Evolutionary conservation across 2,113 vertebrate genomes (phyloP).

Genomic region (Notarius lentiginosus): DNA sequence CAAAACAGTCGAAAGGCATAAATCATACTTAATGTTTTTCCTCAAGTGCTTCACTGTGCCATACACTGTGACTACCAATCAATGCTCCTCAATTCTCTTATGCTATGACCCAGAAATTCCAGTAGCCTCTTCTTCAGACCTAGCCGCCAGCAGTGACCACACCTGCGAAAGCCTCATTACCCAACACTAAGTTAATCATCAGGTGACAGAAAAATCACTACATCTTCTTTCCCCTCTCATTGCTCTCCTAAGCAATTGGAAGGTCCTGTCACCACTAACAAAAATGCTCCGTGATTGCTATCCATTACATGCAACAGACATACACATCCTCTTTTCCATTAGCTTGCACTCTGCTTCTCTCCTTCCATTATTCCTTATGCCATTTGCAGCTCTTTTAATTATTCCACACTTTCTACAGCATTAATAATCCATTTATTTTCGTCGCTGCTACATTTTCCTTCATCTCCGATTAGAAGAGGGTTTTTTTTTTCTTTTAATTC

Average conservation of each 20-base stretch:
- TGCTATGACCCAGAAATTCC: constrained; percentile 7
- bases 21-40: constrained; percentile 35
- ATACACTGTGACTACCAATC: constrained; percentile 29
- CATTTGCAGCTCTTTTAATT: constrained; percentile 39
- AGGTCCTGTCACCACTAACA: constrained; percentile 37
- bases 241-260: constrained; percentile 28
- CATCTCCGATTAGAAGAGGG: constrained; percentile 34
- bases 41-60: constrained; percentile 13
- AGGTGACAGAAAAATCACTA: constrained; percentile 51
- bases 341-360: background rate
- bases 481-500: constrained; percentile 3
- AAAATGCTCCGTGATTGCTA: constrained; percentile 35
- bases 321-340: constrained; percentile 21
- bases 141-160: constrained; percentile 31
- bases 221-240: constrained; percentile 24
- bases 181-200: constrained; percentile 49
- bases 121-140: constrained; percentile 39
- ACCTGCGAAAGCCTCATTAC: constrained; percentile 52
- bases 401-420: constrained; percentile 31
- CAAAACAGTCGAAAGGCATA: background rate
- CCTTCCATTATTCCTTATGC: constrained; percentile 8
- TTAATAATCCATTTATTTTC: constrained; percentile 37
- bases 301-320: constrained; percentile 35
- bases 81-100: constrained; percentile 21
- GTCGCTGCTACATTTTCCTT: constrained; percentile 3